Percentiles rank a stretch among this genome's conserved stretches.
These are phyloP conservation scores for Paradoxurus hermaphroditus DNA, from an alignment of 2,113 vertebrate genomes.

Conservation along the genomic window DNA sequence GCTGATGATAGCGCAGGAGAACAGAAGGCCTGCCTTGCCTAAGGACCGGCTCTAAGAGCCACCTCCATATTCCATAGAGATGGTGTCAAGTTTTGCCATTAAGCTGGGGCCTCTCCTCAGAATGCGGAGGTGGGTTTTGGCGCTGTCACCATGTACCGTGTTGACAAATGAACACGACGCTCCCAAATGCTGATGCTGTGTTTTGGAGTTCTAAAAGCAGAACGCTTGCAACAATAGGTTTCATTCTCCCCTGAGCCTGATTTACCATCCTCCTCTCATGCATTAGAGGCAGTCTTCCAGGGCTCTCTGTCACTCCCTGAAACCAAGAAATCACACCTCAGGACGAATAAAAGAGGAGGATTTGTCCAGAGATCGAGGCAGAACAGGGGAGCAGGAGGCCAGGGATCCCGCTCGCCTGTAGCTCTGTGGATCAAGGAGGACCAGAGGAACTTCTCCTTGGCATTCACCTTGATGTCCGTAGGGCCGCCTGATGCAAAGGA, in stretches of 20 bases:
- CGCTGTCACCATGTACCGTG: not conserved
- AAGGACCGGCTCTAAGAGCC: not conserved
- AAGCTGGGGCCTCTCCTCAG: not conserved
- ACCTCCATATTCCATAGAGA: not conserved
- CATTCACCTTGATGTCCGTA: not conserved
- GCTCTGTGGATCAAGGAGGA: not conserved
- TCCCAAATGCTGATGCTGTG: conserved; percentile 6
- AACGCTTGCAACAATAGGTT: not conserved
- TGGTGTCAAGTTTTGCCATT: not conserved
- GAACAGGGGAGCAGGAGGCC: not conserved
- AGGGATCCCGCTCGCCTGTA: not conserved
- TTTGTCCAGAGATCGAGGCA: not conserved
- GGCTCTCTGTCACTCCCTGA: not conserved
- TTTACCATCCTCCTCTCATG: not conserved
- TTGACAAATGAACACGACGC: not conserved
- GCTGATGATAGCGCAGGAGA: not conserved
- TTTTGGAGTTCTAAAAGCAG: conserved; percentile 45
- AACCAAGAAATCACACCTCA: not conserved
- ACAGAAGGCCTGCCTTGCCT: not conserved
- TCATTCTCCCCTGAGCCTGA: not conserved
- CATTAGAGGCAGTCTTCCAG: not conserved
- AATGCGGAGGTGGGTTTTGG: not conserved
- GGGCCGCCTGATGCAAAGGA: not conserved
- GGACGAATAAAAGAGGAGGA: not conserved
- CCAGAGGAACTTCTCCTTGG: not conserved